These are phyloP conservation scores for Megaceryle torquata DNA, from an alignment of 2,113 vertebrate species.

Conservation along the genomic window DNA sequence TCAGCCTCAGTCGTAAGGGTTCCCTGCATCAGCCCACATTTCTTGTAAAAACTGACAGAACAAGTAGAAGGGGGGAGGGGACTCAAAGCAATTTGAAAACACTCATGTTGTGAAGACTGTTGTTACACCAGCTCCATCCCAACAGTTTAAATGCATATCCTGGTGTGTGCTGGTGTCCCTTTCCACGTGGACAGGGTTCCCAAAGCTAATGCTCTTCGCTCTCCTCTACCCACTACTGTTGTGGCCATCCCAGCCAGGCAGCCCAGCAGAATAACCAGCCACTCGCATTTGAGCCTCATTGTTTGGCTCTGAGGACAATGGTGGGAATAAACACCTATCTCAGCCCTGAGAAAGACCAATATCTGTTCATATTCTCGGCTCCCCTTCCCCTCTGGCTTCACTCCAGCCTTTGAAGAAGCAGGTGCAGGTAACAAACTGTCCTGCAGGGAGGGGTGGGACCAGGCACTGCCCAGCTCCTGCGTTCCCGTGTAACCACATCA, in stretches of 20 bases:
- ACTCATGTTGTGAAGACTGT: background rate
- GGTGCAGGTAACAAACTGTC: background rate
- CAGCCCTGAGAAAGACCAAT: background rate
- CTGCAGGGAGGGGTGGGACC: background rate
- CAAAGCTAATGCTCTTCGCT: background rate
- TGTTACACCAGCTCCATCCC: background rate
- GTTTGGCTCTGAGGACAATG: background rate
- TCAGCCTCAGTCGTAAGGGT: background rate
- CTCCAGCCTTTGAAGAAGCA: background rate
- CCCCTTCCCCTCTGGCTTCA: background rate
- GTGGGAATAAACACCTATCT: background rate
- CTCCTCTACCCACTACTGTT: background rate
- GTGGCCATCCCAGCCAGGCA: background rate
- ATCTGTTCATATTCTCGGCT: background rate
- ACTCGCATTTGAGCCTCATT: background rate
- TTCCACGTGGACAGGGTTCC: background rate
- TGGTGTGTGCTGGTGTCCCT: background rate
- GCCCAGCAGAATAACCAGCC: background rate
- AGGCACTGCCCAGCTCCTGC: background rate
- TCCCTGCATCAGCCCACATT: background rate
- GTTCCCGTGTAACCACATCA: fast-evolving
- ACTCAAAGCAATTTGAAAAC: background rate
- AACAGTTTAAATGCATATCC: background rate
- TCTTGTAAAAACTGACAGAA: background rate
- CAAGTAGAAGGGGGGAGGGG: background rate